These are phyloP conservation scores for Andrena chrysosceles DNA, from an alignment of 2,888 invertebrate genomes.

Conservation along the genomic window DNA sequence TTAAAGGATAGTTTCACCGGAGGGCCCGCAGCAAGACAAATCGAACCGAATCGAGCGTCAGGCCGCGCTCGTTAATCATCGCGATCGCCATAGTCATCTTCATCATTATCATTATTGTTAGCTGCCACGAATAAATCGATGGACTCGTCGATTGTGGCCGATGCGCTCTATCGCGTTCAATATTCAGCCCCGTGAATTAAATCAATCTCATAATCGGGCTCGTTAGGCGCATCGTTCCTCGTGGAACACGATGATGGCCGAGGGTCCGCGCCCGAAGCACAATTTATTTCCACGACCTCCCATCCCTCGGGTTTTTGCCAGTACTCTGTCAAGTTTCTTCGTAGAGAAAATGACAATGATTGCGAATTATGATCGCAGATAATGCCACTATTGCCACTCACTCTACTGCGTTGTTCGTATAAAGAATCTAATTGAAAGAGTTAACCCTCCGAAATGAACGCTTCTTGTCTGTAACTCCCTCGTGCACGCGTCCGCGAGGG, in stretches of 20 bases:
- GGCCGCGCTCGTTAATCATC: constrained; percentile 70
- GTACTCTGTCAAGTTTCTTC: no score
- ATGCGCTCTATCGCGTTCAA: constrained; percentile 59
- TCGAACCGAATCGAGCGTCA: constrained; percentile 67
- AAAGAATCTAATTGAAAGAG: background rate
- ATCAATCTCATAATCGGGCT: constrained; percentile 60
- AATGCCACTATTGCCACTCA: no score
- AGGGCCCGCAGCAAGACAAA: constrained; percentile 66
- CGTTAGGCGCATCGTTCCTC: constrained; percentile 45
- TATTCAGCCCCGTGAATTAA: constrained; percentile 62
- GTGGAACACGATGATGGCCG: background rate
- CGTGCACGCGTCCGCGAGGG: background rate
- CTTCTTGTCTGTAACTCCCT: background rate
- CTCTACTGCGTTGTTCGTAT: no score
- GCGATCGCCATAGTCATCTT: constrained; percentile 70
- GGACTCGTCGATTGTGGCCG: constrained; percentile 61
- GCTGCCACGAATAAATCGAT: constrained; percentile 49
- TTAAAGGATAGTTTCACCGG: constrained; percentile 70
- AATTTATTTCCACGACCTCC: background rate
- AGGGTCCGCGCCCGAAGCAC: background rate
- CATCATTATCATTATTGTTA: constrained; percentile 71
- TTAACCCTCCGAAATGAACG: background rate
- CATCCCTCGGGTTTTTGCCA: background rate
- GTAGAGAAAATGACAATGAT: background rate
- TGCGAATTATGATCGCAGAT: background rate